A percentile compares a stretch with the other conserved stretches of the same genome.
These are phyloP conservation scores for Hyles lineata DNA, from an alignment of 2,888 invertebrate species.

Conservation along the genomic window DNA sequence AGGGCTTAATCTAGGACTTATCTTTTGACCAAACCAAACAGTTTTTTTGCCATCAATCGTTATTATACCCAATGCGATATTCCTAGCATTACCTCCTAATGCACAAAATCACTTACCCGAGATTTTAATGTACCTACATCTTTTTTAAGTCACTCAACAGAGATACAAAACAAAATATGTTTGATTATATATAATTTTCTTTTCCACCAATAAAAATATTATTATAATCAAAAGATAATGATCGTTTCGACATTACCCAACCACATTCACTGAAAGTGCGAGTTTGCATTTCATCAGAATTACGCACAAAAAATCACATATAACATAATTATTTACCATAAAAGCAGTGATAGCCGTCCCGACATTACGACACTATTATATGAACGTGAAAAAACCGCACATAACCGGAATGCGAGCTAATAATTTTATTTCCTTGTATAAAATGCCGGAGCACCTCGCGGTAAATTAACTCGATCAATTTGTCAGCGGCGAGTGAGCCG, in stretches of 20 bases:
- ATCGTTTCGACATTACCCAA: constrained; percentile 1
- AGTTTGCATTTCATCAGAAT: constrained; percentile 10
- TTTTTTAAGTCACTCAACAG: too few species aligned
- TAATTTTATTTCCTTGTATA: constrained; percentile 27
- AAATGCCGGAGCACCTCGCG: neutral
- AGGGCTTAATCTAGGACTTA: too few species aligned
- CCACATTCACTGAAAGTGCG: constrained; percentile 19
- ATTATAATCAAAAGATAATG: too few species aligned
- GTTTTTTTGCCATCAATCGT: too few species aligned
- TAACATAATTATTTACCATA: constrained; percentile 19
- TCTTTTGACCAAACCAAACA: too few species aligned
- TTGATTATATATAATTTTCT: too few species aligned
- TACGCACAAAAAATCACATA: neutral
- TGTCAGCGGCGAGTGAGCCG: neutral
- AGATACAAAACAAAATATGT: too few species aligned
- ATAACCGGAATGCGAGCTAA: constrained; percentile 16
- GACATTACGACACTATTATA: constrained; percentile 4
- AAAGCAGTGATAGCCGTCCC: neutral
- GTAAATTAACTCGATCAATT: constrained; percentile 13
- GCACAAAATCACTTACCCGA: too few species aligned
- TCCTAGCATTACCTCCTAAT: too few species aligned
- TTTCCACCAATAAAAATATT: too few species aligned
- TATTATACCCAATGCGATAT: too few species aligned
- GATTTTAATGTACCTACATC: too few species aligned
- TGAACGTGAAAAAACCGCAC: constrained; percentile 6